These are phyloP conservation scores for Osmerus eperlanus DNA, from an alignment of 2,113 vertebrate genomes.

Conservation along the genomic window DNA sequence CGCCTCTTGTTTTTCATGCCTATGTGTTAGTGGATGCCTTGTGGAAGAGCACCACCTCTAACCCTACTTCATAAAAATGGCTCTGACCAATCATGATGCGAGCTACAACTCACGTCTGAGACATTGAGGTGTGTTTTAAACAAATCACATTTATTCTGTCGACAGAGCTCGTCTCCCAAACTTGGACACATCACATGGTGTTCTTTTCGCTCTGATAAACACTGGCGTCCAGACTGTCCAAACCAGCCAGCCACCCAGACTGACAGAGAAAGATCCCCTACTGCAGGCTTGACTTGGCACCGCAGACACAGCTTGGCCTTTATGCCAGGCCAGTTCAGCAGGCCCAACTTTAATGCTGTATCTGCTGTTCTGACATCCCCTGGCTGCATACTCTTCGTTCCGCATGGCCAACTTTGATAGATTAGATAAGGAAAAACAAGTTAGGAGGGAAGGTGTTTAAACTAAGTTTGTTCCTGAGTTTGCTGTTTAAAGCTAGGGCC, in stretches of 20 bases:
- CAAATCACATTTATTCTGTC: not conserved
- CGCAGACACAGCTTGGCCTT: constrained; percentile 49
- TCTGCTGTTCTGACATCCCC: constrained; percentile 57
- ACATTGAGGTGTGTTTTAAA: not conserved
- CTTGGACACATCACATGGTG: constrained; percentile 52
- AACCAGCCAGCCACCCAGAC: constrained; percentile 56
- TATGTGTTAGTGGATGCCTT: too few relatives aligned
- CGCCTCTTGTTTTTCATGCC: too few relatives aligned
- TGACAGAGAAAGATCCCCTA: constrained; percentile 50
- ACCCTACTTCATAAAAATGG: too few relatives aligned
- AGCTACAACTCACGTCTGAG: not conserved
- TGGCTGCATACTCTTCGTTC: constrained; percentile 32
- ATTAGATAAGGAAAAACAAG: constrained; percentile 25
- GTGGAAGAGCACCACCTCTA: too few relatives aligned
- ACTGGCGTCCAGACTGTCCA: constrained; percentile 37
- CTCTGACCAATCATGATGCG: too few relatives aligned
- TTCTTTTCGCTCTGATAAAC: constrained; percentile 64
- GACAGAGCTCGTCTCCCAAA: constrained; percentile 8
- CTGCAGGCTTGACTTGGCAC: constrained; percentile 55
- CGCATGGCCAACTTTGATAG: constrained; percentile 21
- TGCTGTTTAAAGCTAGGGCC: not conserved
- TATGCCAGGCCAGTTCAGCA: constrained; percentile 30
- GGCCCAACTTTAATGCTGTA: constrained; percentile 28
- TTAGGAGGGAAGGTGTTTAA: not conserved
- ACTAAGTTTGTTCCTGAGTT: not conserved